phyloP scores from a whole-genome alignment of 2,888 invertebrate genomes.

The Pristionchus mayeri region DNA sequence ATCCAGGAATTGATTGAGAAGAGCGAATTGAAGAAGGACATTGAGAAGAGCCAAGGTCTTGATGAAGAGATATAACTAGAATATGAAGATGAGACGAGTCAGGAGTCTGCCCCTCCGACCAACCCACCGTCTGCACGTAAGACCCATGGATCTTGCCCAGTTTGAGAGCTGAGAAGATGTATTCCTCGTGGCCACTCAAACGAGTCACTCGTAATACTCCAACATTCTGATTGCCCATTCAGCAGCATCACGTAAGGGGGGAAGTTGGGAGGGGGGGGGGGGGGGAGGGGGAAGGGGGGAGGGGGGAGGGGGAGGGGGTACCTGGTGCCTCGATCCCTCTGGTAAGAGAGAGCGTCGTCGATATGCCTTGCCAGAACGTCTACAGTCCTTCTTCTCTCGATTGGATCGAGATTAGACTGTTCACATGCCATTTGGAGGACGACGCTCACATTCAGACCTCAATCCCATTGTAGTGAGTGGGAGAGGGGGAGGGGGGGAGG shows the following conservation, averaged over 20 bases:
- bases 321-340: slow-evolving; percentile 70
- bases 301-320: neutral
- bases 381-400: slow-evolving; percentile 78
- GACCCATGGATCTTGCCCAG: slow-evolving; percentile 48
- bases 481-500: neutral
- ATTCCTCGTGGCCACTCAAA: slow-evolving; percentile 40
- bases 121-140: slow-evolving; percentile 33
- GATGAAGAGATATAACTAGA: slow-evolving; percentile 76
- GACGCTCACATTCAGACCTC: slow-evolving; percentile 78
- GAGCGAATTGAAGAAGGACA: slow-evolving; percentile 78
- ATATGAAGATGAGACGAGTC: too few relatives aligned
- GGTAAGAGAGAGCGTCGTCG: slow-evolving; percentile 78
- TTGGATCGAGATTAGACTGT: slow-evolving; percentile 78
- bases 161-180: slow-evolving; percentile 35
- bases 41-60: slow-evolving; percentile 78
- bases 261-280: neutral
- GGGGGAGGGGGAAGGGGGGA: neutral
- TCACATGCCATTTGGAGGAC: slow-evolving; percentile 76
- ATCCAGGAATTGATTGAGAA: slow-evolving; percentile 79
- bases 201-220: too few relatives aligned
- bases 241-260: too few relatives aligned
- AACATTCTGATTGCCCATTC: too few relatives aligned
- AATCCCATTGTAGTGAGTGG: slow-evolving; percentile 23
- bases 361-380: slow-evolving; percentile 79
- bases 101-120: too few relatives aligned